phyloP scores from a whole-genome alignment of 2,113 vertebrate species.

The Glaucomys volans region DNA sequence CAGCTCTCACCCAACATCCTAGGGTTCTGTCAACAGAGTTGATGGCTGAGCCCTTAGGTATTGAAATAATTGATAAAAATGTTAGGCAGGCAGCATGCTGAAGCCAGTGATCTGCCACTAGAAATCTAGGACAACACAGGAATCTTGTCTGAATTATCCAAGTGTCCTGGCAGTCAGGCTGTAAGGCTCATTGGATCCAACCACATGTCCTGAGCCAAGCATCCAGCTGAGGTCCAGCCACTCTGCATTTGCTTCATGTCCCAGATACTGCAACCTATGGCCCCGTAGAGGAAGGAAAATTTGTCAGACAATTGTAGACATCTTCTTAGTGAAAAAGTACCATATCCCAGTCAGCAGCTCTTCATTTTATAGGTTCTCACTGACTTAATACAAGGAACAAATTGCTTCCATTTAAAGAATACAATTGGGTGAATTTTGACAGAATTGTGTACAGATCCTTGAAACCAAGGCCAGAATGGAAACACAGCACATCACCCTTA shows the following conservation, averaged over 20 bases:
- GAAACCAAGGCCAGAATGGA: neutral
- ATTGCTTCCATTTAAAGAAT: neutral
- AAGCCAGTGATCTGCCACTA: neutral
- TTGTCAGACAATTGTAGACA: too few species aligned
- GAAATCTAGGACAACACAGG: neutral
- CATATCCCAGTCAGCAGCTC: neutral
- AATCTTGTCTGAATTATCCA: neutral
- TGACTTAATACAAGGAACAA: neutral
- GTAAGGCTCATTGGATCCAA: neutral
- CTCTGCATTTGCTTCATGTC: neutral
- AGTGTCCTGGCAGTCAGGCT: neutral
- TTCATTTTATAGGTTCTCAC: neutral
- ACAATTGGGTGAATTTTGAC: neutral
- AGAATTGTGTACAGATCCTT: neutral
- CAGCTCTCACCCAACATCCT: neutral
- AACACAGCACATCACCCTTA: neutral
- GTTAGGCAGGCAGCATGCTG: neutral
- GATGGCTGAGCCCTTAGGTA: neutral
- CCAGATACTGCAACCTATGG: neutral
- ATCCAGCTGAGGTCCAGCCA: neutral
- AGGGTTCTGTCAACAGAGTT: neutral
- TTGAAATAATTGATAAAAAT: neutral
- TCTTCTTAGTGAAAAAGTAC: neutral
- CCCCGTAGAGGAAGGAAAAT: neutral
- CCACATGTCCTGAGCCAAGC: accelerated